A percentile compares a stretch with the other conserved stretches of the same genome.
These are phyloP conservation scores for Percopsis transmontana DNA, from an alignment of 2,113 vertebrate species.

Conservation along the genomic window DNA sequence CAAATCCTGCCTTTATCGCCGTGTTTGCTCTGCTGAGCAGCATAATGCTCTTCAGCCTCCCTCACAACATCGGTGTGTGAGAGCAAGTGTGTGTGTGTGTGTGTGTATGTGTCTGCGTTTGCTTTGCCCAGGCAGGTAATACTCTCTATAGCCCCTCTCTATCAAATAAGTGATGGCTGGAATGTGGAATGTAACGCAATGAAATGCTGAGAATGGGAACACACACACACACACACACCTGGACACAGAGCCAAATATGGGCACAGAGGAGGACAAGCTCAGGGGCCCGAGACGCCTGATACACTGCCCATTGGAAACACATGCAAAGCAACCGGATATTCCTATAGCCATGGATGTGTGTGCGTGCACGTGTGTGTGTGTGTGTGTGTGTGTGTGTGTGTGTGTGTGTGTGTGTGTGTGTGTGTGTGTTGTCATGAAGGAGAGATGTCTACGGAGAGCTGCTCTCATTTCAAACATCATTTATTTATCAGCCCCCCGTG, in stretches of 20 bases:
- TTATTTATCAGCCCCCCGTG: conserved; percentile 76
- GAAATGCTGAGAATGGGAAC: conserved; percentile 38
- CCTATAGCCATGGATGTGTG: conserved; percentile 13
- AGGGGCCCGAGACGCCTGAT: conserved; percentile 22
- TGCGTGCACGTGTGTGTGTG: not conserved
- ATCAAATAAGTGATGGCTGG: conserved; percentile 38
- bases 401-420: conserved; percentile 1
- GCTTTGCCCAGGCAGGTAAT: conserved; percentile 55
- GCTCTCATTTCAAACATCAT: conserved; percentile 80
- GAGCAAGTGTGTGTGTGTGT: conserved; percentile 41
- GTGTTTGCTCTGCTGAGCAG: conserved; percentile 71
- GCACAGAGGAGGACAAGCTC: conserved; percentile 44
- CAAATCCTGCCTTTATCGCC: conserved; percentile 65
- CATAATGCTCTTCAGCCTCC: conserved; percentile 62
- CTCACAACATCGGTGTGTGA: conserved; percentile 59
- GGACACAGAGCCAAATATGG: not conserved
- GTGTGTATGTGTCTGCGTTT: conserved; percentile 10
- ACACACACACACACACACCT: conserved; percentile 10
- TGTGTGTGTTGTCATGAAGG: conserved; percentile 57
- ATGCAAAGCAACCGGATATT: not conserved
- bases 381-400: not conserved
- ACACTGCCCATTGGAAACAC: conserved; percentile 1
- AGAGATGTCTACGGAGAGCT: conserved; percentile 74
- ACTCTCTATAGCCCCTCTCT: conserved; percentile 52
- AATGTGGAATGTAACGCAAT: conserved; percentile 42